Evolutionary conservation across 2,797 vertebrate genomes (phyloP).

Genomic region (Acestrorhynchus altus): DNA sequence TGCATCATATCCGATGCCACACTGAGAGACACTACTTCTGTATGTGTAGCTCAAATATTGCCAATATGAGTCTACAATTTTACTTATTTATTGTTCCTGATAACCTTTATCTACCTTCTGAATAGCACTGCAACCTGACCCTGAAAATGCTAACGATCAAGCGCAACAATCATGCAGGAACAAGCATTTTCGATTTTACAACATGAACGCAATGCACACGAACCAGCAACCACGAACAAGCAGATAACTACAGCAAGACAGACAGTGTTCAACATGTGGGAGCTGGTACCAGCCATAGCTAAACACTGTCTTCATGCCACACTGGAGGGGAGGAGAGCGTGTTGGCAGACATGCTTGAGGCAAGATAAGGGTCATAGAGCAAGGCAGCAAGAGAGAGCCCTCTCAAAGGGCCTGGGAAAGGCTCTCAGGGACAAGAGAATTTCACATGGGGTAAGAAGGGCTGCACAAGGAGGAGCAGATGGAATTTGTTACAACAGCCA

Average conservation of each 20-base stretch:
- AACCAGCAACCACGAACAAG: neutral
- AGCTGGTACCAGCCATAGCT: neutral
- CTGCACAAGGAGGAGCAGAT: neutral
- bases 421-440: neutral
- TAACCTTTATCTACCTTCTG: too few species aligned
- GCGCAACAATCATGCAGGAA: too few species aligned
- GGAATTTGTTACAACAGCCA: neutral
- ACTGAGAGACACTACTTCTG: too few species aligned
- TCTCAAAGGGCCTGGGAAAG: neutral
- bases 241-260: neutral
- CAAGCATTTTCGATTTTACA: too few species aligned
- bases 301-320: neutral
- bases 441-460: neutral
- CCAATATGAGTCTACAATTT: too few species aligned
- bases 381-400: neutral
- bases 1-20: too few species aligned
- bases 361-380: constrained; percentile 2
- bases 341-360: neutral
- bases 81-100: too few species aligned
- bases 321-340: neutral
- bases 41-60: too few species aligned
- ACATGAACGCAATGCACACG: neutral
- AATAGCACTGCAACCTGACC: too few species aligned
- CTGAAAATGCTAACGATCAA: too few species aligned
- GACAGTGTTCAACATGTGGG: neutral